These are phyloP conservation scores for Spodoptera frugiperda DNA, from an alignment of 1,140 invertebrate species.

Conservation along the genomic window DNA sequence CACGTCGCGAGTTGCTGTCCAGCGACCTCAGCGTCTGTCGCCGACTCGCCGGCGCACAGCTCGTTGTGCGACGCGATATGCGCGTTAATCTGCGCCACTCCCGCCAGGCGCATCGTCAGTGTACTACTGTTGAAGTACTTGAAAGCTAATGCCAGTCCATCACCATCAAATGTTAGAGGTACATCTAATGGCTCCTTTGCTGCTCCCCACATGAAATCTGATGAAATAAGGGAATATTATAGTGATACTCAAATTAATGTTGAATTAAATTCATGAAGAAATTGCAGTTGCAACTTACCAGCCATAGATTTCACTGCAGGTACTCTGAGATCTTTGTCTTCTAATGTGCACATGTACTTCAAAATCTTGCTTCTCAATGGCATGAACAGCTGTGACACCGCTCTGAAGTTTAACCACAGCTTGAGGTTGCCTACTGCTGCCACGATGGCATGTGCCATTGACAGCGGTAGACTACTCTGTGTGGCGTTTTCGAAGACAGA, in stretches of 20 bases:
- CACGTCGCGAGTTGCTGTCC: slow-evolving; percentile 94
- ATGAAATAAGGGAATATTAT: slow-evolving; percentile 44
- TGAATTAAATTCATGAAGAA: too few species aligned
- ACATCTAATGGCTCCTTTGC: slow-evolving; percentile 96
- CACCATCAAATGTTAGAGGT: slow-evolving; percentile 94
- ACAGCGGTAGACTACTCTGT: slow-evolving; percentile 92
- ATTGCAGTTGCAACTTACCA: slow-evolving; percentile 82
- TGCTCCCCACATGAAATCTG: slow-evolving; percentile 97
- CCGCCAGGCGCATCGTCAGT: slow-evolving; percentile 95
- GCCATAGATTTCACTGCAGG: slow-evolving; percentile 96
- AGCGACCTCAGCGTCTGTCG: slow-evolving; percentile 93
- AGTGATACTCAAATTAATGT: slow-evolving; percentile 1
- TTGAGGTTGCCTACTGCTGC: slow-evolving; percentile 96
- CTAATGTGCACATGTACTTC: slow-evolving; percentile 96
- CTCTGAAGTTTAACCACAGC: slow-evolving; percentile 97
- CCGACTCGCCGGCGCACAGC: slow-evolving; percentile 94
- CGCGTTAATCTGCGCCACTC: slow-evolving; percentile 97
- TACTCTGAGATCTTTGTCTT: slow-evolving; percentile 95
- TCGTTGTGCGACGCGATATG: slow-evolving; percentile 97
- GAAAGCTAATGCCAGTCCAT: slow-evolving; percentile 96
- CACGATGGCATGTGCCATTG: slow-evolving; percentile 96
- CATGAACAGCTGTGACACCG: slow-evolving; percentile 94
- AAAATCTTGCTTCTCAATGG: slow-evolving; percentile 94
- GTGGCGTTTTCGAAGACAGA: slow-evolving; percentile 92
- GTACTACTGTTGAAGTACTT: slow-evolving; percentile 98